Base-by-base conservation (phyloP, 2,888 invertebrate species). In the Coleophora flavipennella region DNA sequence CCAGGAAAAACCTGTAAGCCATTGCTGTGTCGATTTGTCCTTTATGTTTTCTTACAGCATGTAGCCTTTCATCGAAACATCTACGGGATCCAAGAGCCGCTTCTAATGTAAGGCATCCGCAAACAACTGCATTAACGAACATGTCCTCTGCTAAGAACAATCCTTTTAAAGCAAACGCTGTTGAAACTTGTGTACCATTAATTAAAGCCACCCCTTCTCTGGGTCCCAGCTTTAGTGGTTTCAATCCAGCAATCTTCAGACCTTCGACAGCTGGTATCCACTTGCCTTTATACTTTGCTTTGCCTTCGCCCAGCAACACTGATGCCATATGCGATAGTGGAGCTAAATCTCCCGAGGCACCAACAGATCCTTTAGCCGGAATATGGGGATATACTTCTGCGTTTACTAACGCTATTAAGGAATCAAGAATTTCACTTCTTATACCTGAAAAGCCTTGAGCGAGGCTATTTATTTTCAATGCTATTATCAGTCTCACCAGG, bases 171-270 rank as follows among this genome's bases (percentile, higher is more conserved):
- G 40, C 35, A 12, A 40, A 40, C 2, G 40, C 40, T 6, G 40
- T 33, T 13, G 40, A 40, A 7, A 32, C 40, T 20, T 40, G 40
- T 10, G 35, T 32, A 7, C 40, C 40, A 25, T 40, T 40, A 8
- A 40, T 40, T 12, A 40, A 14, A 7, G 40, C 25, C 6, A 40
- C 35, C 1, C 40, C 40, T 36, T 40, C 40, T 31, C 32, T 40
- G 9, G 35, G 32, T 1, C 26, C 36, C 2, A 37, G 31, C n/a
- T n/a, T 8, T 6, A 37, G 10, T 2, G 32, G 31, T 13, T 37
- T 11, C 14, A 37, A 12, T 20, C 31, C 37, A 25, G 25, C 25
- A 2, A 11, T 6, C 1, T 13, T 25, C 8, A 37, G 14, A 2
- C 20, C 37, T 12, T 37, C 37, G 1, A 10, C 3, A 9, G 31